Base-by-base conservation (phyloP, 23 tunicate genomes). In the Ascidia mentula region DNA sequence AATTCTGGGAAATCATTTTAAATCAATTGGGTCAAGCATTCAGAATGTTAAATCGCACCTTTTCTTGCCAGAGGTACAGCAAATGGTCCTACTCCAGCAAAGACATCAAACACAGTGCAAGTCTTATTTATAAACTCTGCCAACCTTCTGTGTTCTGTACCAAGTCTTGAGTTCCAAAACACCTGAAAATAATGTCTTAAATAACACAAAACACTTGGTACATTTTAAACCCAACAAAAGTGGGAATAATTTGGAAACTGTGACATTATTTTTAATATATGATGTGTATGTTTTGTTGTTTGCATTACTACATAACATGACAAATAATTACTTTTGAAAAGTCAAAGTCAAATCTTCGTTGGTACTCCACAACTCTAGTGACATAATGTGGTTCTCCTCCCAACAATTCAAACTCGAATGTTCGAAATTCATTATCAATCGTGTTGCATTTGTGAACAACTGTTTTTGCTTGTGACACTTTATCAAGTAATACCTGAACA, bases 21-120 rank as follows among this genome's bases (percentile, higher is more conserved):
- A 42, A 42, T 9, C 15, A 42, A 9, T 42, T 42, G 53, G 15
- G 15, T 42, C 12, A 42, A 12, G 15, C 53, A 42, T 42, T 42
- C 53, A 42, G 53, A 42, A 42, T 42, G 53, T 42, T 42, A 12
- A 42, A 42, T 28, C 7, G 13, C 22, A 91, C 97, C 97, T 86
- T 91, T 91, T 37, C 73, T 81, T 0, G 97, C 97, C 2, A 91
- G 84, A 4, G 97, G 97, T 24, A 91, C 77, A n/a, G 97, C 76
- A 82, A 91, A 91, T 0, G 97, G 97, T 4, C 97, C 97, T 0
- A 91, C 84, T 33, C 97, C 97, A 18, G 97, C 90, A 74, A 83
- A 91, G 18, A 82, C 90, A 72, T 91, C 97, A 86, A 86, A 86
- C 39, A 91, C 90, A 53, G 53, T 60, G 72, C 76, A 79, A 12